Conservation (phyloP, 2,888 invertebrate species). For the Caenorhabditis auriculariae region DNA sequence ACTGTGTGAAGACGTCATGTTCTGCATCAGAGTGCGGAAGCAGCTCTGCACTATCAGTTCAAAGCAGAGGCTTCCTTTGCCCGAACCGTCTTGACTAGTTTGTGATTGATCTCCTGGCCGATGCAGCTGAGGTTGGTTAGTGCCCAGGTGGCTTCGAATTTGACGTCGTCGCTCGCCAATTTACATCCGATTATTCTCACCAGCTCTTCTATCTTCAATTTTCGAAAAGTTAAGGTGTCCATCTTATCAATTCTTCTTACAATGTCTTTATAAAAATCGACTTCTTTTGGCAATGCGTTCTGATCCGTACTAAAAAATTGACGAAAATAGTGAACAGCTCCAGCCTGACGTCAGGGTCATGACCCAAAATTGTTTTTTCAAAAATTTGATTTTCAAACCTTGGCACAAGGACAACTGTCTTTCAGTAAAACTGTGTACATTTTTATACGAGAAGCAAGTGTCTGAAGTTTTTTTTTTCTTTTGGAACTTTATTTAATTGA, state of each 20-base stretch:
- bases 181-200: slow-evolving; percentile 8
- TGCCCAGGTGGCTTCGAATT: slow-evolving; percentile 32
- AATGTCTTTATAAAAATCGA: slow-evolving; percentile 12
- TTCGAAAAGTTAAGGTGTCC: neutral
- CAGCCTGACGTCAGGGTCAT: too few relatives aligned
- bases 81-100: slow-evolving; percentile 18
- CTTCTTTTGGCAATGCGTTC: slow-evolving; percentile 3
- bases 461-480: too few relatives aligned
- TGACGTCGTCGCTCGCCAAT: slow-evolving; percentile 6
- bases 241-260: slow-evolving; percentile 3
- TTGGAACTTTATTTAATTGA: too few relatives aligned
- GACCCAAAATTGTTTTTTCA: too few relatives aligned
- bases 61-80: neutral
- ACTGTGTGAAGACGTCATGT: slow-evolving; percentile 7
- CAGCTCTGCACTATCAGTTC: slow-evolving; percentile 10
- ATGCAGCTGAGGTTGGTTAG: slow-evolving; percentile 36
- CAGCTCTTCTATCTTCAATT: slow-evolving; percentile 16
- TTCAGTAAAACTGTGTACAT: too few relatives aligned
- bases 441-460: too few relatives aligned
- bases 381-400: too few relatives aligned
- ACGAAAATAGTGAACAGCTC: slow-evolving; percentile 25
- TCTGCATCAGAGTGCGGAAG: slow-evolving; percentile 14
- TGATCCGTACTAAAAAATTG: slow-evolving; percentile 15
- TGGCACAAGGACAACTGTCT: too few relatives aligned
- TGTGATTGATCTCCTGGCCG: slow-evolving; percentile 23